Percentiles rank a stretch among this genome's conserved stretches.
Conservation (phyloP, 2,888 invertebrate genomes). For the Helobdella robusta region DNA sequence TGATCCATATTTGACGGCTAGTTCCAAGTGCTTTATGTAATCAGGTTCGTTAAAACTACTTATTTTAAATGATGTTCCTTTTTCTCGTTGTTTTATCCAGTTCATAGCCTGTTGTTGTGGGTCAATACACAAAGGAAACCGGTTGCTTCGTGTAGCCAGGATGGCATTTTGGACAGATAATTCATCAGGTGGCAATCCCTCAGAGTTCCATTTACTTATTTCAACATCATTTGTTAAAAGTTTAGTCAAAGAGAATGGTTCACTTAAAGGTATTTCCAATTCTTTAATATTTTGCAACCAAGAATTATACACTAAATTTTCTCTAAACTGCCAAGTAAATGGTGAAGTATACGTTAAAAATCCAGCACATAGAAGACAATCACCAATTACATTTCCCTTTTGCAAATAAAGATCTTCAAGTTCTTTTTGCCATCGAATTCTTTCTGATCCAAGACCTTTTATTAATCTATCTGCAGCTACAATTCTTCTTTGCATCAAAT, state of each 20-base stretch:
- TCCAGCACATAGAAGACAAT: constrained; percentile 69
- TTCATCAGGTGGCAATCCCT: constrained; percentile 80
- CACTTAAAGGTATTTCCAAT: constrained; percentile 64
- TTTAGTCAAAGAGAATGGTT: constrained; percentile 63
- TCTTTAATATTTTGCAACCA: constrained; percentile 65
- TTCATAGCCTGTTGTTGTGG: constrained; percentile 81
- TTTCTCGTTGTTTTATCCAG: constrained; percentile 78
- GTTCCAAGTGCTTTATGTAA: constrained; percentile 74
- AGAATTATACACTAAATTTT: constrained; percentile 68
- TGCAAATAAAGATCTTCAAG: constrained; percentile 64
- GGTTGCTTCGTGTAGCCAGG: constrained; percentile 66
- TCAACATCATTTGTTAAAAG: constrained; percentile 76
- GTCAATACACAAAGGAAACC: constrained; percentile 83
- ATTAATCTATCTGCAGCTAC: constrained; percentile 79
- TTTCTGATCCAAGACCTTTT: constrained; percentile 73
- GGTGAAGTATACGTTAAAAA: constrained; percentile 79
- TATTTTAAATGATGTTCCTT: constrained; percentile 65
- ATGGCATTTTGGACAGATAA: constrained; percentile 84
- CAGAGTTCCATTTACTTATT: constrained; percentile 75
- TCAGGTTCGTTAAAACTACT: constrained; percentile 74
- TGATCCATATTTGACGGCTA: constrained; percentile 77
- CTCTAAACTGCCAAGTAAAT: constrained; percentile 76
- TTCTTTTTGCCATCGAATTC: constrained; percentile 66
- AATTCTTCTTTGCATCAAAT: constrained; percentile 67
- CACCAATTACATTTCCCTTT: constrained; percentile 67